Conservation (phyloP, 2,113 vertebrate genomes). For the Hypomesus transpacificus region DNA sequence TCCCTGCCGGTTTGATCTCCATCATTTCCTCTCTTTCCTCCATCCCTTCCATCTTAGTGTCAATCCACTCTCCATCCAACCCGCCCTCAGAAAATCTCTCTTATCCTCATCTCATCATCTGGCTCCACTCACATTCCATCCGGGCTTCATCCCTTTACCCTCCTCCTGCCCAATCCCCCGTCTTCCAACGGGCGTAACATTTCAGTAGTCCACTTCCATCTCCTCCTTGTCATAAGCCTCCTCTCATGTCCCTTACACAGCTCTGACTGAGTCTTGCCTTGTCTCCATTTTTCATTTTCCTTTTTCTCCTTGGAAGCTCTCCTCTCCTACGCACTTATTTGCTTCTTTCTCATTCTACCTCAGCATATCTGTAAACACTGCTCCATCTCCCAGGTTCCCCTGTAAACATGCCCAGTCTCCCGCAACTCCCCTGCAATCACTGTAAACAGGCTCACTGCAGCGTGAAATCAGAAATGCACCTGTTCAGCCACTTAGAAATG, state of each 20-base stretch:
- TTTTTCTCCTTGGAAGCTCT: slow-evolving; percentile 17
- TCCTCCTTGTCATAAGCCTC: neutral
- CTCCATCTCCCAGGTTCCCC: slow-evolving; percentile 60
- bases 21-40: neutral
- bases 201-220: neutral
- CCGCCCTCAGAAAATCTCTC: neutral
- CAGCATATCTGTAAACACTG: slow-evolving; percentile 64
- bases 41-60: slow-evolving; percentile 34
- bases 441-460: slow-evolving; percentile 73
- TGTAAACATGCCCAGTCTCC: slow-evolving; percentile 67
- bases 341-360: slow-evolving; percentile 30
- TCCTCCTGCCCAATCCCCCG: neutral
- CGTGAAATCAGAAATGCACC: slow-evolving; percentile 77
- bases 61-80: slow-evolving; percentile 35
- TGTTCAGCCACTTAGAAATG: slow-evolving; percentile 74
- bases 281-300: slow-evolving; percentile 42
- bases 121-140: neutral
- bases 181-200: neutral
- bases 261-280: slow-evolving; percentile 35
- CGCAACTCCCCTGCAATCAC: slow-evolving; percentile 68
- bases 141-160: neutral
- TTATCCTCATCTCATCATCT: neutral
- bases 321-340: slow-evolving; percentile 26
- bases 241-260: slow-evolving; percentile 14
- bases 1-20: neutral